These are phyloP conservation scores for Rhipidura dahli DNA, from an alignment of 2,113 vertebrate genomes.

Conservation along the genomic window DNA sequence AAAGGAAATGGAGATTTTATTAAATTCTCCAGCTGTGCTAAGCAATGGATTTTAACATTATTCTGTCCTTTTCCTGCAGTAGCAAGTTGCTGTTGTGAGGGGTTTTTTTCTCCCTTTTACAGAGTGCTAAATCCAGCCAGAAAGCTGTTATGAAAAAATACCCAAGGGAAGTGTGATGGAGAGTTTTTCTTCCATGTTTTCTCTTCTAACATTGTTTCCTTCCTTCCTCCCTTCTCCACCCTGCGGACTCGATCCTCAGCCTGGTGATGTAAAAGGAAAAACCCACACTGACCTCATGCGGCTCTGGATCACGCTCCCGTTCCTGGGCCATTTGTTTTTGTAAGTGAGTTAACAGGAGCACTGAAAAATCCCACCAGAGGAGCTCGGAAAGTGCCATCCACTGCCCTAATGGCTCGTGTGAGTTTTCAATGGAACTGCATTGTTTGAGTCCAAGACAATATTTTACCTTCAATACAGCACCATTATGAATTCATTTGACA, in stretches of 20 bases:
- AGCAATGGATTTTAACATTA: neutral
- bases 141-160: constrained; percentile 41
- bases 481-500: constrained; percentile 44
- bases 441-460: neutral
- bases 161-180: constrained; percentile 36
- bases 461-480: constrained; percentile 26
- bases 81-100: neutral
- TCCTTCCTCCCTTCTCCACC: constrained; percentile 55
- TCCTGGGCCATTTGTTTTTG: constrained; percentile 29
- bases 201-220: constrained; percentile 58
- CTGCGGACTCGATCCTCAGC: neutral
- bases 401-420: neutral
- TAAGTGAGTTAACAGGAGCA: neutral
- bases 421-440: neutral
- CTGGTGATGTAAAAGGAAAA: constrained; percentile 58
- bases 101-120: neutral
- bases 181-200: constrained; percentile 46
- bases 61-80: neutral
- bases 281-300: constrained; percentile 41
- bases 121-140: constrained; percentile 38
- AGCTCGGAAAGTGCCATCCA: neutral
- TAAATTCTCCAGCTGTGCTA: neutral
- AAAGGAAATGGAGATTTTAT: neutral
- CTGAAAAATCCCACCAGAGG: neutral
- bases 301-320: neutral